These are phyloP conservation scores for Ophonus ardosiacus DNA, from an alignment of 2,888 invertebrate genomes.

Conservation along the genomic window DNA sequence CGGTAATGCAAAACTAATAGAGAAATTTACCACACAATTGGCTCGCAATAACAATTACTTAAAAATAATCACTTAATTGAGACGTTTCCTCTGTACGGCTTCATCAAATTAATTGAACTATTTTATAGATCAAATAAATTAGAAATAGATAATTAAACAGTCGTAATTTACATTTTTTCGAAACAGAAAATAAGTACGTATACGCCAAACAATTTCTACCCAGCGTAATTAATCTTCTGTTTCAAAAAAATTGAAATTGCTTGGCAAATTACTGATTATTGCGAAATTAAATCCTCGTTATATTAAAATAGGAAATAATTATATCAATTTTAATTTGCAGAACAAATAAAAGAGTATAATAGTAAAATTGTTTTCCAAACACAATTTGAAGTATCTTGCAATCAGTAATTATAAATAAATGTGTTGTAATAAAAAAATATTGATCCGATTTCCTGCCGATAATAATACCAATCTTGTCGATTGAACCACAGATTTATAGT, in stretches of 20 bases:
- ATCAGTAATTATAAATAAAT: conserved; percentile 50
- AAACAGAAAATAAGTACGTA: conserved; percentile 7
- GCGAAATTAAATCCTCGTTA: conserved; percentile 18
- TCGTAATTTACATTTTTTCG: conserved; percentile 1
- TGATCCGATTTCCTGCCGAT: conserved; percentile 49
- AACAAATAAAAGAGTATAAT: conserved; percentile 14
- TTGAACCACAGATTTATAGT: conserved; percentile 48
- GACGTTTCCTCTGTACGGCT: conserved; percentile 32
- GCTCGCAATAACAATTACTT: conserved; percentile 62
- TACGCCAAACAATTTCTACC: neutral
- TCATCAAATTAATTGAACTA: conserved; percentile 36
- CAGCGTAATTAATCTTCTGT: neutral
- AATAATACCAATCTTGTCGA: conserved; percentile 47
- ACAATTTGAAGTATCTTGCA: conserved; percentile 39
- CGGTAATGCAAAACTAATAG: conserved; percentile 62
- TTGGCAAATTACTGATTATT: conserved; percentile 20
- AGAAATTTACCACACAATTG: conserved; percentile 63
- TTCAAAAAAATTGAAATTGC: conserved; percentile 4
- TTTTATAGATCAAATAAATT: conserved; percentile 15
- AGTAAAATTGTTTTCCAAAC: conserved; percentile 38
- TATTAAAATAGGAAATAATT: conserved; percentile 28
- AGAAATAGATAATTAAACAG: conserved; percentile 11
- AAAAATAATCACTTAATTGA: conserved; percentile 61
- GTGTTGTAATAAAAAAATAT: conserved; percentile 49
- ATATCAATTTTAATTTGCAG: conserved; percentile 19